Evolutionary conservation across 2,113 vertebrate species (phyloP), one percentile per base, ranked within the genome.

Genomic region (Corapipo altera): DNA sequence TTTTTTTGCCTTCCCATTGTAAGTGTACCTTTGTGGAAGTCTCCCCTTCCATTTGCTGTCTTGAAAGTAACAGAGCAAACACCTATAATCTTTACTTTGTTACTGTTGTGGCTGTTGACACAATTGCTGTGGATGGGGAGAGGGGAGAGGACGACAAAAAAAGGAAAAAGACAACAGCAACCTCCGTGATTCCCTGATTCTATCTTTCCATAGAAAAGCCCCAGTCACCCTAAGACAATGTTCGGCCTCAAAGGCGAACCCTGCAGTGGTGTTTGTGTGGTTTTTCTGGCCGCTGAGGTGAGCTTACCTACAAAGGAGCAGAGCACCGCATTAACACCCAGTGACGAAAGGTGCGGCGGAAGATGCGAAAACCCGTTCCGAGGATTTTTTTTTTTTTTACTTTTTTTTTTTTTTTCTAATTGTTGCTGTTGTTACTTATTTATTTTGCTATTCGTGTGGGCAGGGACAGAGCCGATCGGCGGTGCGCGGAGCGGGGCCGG

Each of bases 31-130:
- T 83, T 70, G 80, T 55, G 44, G 57, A 91, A 93, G 49, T 52
- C 52, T 15, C 58, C n/a, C 32, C 6, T 85, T 85, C 32, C n/a
- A 5, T 84, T 61, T 75, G 41, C 72, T 35, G 12, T 58, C 65
- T 81, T 49, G 49, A 74, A 91, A 90, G 81, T 79, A 46, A 75
- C 78, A 72, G 69, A 84, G 39, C 51, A 57, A 72, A 73, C 75
- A 24, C 14, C 19, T 89, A 20, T 37, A 8, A 58, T 59, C 48
- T 62, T 61, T 32, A 89, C 52, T 80, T 92, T 62, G 35, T 65
- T 86, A 32, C 91, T 89, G 23, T 65, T 57, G 46, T 24, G 79
- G 70, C 49, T 62, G 75, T 76, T 82, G 89, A 79, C 32, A 51
- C 66, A 65, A 91, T 69, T 52, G 37, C 39, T 7, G 69, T 23